These are phyloP conservation scores for Leptura quadrifasciata DNA, from an alignment of 2,888 invertebrate genomes.

Conservation along the genomic window DNA sequence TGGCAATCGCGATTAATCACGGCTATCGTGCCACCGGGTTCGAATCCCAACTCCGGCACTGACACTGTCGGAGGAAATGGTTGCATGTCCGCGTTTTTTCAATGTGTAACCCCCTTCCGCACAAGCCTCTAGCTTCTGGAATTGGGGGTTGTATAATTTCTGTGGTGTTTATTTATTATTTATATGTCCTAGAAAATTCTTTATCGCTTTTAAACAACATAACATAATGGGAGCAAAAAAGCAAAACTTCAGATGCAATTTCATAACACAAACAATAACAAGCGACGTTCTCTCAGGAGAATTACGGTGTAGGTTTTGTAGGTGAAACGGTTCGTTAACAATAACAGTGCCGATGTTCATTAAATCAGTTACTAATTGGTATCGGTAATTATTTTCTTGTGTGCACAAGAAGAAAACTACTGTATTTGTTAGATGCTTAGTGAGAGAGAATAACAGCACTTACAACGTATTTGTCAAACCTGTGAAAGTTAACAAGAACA, in stretches of 20 bases:
- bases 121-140: no score
- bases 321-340: conserved; percentile 14
- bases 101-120: no score
- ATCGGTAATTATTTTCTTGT: conserved; percentile 29
- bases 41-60: no score
- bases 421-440: conserved; percentile 2
- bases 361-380: conserved; percentile 25
- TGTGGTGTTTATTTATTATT: no score
- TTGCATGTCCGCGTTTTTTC: no score
- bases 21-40: no score
- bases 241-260: neutral
- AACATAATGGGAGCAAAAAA: neutral
- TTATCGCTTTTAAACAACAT: no score
- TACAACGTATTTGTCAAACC: conserved; percentile 19
- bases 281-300: neutral
- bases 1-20: no score
- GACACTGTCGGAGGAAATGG: no score
- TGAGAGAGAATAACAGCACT: conserved; percentile 1
- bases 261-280: conserved; percentile 17
- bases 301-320: conserved; percentile 7
- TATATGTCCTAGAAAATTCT: no score
- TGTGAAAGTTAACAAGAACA: conserved; percentile 20
- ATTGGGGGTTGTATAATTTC: no score
- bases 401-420: conserved; percentile 7
- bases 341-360: conserved; percentile 10